Evolutionary conservation across 1,140 invertebrate genomes (phyloP), one percentile per base, ranked within the genome.

Genomic region (Calosoma granatense): DNA sequence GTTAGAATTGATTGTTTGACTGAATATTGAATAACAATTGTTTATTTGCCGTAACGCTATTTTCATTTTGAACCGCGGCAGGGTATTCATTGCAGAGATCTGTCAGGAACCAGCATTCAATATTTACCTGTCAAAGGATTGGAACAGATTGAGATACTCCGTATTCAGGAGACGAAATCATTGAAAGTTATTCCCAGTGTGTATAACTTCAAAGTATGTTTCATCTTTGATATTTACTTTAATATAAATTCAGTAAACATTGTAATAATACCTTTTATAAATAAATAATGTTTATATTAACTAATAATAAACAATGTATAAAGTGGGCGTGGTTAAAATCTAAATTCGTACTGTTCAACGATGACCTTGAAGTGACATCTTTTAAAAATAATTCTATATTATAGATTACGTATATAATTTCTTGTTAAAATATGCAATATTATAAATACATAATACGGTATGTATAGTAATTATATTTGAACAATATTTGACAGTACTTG

Each of bases 111-210:
- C 0, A 76, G 81, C 0, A 86, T 94, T 55, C 80, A 77, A 2
- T 74, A 72, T 11, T 72, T 94, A 17, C 90, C 91, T 1, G 83
- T 83, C 0, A 73, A 72, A 15, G 90, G 90, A 3, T 72, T 94
- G 11, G 76, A 84, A 47, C 78, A 80, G 30, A 67, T 94, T 15
- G 82, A 90, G 68, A 75, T 78, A 41, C 75, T 94, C 17, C 76
- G 78, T 39, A 77, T 94, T 60, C 76, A 83, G 63, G 79, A 85
- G 56, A 88, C 87, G 0, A 79, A 79, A 12, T 78, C 82, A 0
- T 70, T 94, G 54, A 87, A 86, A 67, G 81, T 83, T 51, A 88
- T 94, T 66, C 90, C 90, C 1, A 90, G 88, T 15, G 84, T 94
- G 55, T 86, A 90, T 64, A 81, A 87, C 65, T 88, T 92, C 63